Conservation (phyloP, 2,888 invertebrate genomes). For the Tetrapedia diversipes region DNA sequence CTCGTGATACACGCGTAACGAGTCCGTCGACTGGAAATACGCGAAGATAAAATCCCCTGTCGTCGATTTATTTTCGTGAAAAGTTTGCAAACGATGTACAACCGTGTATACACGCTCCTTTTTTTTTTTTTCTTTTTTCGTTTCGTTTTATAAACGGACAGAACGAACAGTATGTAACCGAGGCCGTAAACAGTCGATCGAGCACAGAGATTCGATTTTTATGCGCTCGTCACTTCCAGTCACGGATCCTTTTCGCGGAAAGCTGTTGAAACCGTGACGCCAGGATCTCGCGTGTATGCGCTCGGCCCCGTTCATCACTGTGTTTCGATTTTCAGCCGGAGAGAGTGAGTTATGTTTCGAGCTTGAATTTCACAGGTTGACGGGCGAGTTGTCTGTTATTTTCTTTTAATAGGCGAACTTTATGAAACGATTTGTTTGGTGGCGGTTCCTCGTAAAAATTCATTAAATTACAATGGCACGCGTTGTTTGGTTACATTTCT, state of each 20-base stretch:
- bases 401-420: no score
- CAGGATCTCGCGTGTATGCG: not conserved
- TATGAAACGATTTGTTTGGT: no score
- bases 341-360: not conserved
- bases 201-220: not conserved
- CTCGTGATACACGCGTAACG: no score
- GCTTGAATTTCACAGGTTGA: not conserved
- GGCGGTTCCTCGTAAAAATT: no score
- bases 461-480: no score
- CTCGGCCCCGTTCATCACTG: not conserved
- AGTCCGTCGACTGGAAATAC: not conserved
- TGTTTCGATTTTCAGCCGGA: not conserved
- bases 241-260: not conserved
- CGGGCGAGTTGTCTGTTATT: no score
- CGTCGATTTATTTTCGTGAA: not conserved
- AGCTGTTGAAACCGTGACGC: conserved; percentile 1
- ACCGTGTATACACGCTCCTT: no score
- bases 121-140: not conserved
- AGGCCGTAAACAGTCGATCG: not conserved
- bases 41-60: not conserved
- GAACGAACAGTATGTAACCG: not conserved
- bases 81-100: no score
- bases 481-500: no score
- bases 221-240: not conserved
- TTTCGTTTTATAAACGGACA: no score